Conservation (phyloP, 1,140 invertebrate species). For the Lanistes nyassanus region DNA sequence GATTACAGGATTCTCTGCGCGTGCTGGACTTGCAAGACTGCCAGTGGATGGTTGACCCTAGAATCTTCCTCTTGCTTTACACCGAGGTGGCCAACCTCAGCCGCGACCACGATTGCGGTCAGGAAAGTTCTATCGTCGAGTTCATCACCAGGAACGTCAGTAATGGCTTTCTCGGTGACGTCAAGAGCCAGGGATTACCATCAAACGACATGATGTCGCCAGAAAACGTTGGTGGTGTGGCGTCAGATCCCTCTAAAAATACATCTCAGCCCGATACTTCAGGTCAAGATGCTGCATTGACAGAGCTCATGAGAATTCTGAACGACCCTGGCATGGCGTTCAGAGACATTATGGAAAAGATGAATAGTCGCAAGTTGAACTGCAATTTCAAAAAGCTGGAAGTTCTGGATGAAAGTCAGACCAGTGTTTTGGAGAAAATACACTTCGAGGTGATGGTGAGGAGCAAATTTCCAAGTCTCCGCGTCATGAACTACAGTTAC, state of each 20-base stretch:
- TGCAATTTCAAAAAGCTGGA: not conserved
- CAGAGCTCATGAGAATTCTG: no score
- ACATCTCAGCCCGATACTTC: no score
- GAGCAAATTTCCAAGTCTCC: conserved; percentile 15
- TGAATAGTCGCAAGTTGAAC: no score
- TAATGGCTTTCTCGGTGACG: no score
- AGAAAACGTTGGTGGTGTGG: no score
- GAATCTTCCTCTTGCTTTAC: not conserved
- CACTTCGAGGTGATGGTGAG: conserved; percentile 22
- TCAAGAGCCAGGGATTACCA: not conserved
- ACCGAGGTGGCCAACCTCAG: conserved; percentile 20
- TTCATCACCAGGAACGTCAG: conserved; percentile 26
- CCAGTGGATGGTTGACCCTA: not conserved
- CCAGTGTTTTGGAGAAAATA: not conserved
- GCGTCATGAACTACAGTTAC: conserved; percentile 25
- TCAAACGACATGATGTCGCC: not conserved
- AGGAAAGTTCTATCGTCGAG: conserved; percentile 22
- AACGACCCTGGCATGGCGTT: no score
- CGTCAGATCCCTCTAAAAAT: not conserved
- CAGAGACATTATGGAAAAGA: not conserved
- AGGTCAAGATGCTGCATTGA: not conserved
- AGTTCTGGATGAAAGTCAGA: conserved; percentile 28
- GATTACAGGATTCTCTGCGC: conserved; percentile 26
- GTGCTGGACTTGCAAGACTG: conserved; percentile 34
- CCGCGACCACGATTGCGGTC: conserved; percentile 40